These are phyloP conservation scores for Ichneumoninae sp. DNA, from an alignment of 2,888 invertebrate genomes.

Conservation along the genomic window DNA sequence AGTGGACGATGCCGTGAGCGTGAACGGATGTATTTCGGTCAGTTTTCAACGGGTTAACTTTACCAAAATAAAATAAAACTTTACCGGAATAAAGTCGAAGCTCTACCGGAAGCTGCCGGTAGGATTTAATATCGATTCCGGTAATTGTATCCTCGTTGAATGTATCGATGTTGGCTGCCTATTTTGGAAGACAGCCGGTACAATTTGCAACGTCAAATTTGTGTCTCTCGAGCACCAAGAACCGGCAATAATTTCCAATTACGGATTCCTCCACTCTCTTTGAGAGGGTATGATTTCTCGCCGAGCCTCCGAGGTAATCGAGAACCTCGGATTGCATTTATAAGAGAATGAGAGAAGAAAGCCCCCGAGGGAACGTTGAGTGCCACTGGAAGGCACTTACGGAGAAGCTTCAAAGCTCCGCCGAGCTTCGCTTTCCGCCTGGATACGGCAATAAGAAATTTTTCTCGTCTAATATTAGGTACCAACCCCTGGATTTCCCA, in stretches of 20 bases:
- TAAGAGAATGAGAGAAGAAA: constrained; percentile 36
- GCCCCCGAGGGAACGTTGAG: constrained; percentile 39
- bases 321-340: constrained; percentile 43
- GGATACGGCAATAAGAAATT: constrained; percentile 40
- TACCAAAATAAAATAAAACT: neutral
- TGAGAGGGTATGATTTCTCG: constrained; percentile 32
- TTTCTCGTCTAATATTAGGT: constrained; percentile 58
- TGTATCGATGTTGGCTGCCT: neutral
- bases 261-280: constrained; percentile 32
- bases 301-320: neutral
- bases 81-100: neutral
- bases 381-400: constrained; percentile 59
- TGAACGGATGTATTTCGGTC: constrained; percentile 53
- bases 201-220: constrained; percentile 11
- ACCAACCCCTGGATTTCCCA: constrained; percentile 31
- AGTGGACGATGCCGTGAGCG: constrained; percentile 59
- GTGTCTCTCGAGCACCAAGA: constrained; percentile 18
- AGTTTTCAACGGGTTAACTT: neutral
- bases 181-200: neutral
- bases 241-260: constrained; percentile 53
- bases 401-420: constrained; percentile 54
- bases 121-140: neutral
- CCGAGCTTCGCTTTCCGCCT: constrained; percentile 22
- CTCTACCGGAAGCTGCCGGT: neutral
- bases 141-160: neutral